Conservation (phyloP, 37 sponge, comb jelly and placozoan genomes). For the Eunapius fragilis region DNA sequence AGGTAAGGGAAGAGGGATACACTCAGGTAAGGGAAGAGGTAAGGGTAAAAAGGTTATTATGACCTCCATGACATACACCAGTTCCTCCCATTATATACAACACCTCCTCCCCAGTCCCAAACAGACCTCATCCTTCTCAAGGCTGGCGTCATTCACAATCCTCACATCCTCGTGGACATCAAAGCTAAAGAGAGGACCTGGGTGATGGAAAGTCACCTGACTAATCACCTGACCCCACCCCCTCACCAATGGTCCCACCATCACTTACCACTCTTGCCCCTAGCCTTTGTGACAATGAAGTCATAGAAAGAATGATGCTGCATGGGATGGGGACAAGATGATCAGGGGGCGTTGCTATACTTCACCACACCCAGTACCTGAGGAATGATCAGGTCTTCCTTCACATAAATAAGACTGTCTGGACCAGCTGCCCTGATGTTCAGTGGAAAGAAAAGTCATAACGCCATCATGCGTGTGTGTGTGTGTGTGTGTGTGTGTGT, state of each 20-base stretch:
- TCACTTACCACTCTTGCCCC: slow-evolving; percentile 86
- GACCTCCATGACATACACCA: too few species aligned
- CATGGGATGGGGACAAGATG: too few species aligned
- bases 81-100: not conserved
- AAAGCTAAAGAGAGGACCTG: slow-evolving; percentile 90
- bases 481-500: too few species aligned
- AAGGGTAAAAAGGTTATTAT: too few species aligned
- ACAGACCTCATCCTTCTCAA: slow-evolving; percentile 88
- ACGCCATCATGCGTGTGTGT: too few species aligned
- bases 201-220: not conserved
- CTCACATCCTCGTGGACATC: slow-evolving; percentile 95
- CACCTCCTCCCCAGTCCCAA: not conserved
- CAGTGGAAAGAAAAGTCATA: too few species aligned
- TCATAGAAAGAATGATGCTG: slow-evolving; percentile 95
- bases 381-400: slow-evolving; percentile 98
- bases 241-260: too few species aligned
- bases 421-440: slow-evolving; percentile 56
- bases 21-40: too few species aligned
- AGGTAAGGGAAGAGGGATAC: too few species aligned
- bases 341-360: not conserved
- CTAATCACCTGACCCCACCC: not conserved
- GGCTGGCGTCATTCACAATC: slow-evolving; percentile 74
- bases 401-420: slow-evolving; percentile 95
- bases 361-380: slow-evolving; percentile 79
- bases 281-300: slow-evolving; percentile 89